Evolutionary conservation across 2,113 vertebrate species (phyloP).

Genomic region (Gallinago paraguaiae): DNA sequence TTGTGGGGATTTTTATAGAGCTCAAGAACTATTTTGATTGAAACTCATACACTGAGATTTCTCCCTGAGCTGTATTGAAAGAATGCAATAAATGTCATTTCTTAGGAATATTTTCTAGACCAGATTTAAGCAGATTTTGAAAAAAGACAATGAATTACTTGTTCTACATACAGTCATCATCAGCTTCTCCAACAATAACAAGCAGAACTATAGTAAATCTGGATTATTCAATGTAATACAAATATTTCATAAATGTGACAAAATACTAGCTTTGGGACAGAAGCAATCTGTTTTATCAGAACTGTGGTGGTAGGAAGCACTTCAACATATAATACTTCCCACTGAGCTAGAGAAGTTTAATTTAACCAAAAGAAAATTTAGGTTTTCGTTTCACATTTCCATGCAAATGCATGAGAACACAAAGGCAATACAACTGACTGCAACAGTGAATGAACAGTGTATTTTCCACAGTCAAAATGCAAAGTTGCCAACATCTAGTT

Average conservation of each 20-base stretch:
- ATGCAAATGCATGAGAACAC: not conserved
- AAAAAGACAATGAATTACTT: not conserved
- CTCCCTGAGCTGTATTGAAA: not conserved
- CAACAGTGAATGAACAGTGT: not conserved
- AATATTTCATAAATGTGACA: not conserved
- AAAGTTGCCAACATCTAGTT: not conserved
- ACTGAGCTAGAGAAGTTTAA: not conserved
- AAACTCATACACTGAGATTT: not conserved
- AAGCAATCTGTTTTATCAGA: not conserved
- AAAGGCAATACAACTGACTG: not conserved
- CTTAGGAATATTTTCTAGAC: not conserved
- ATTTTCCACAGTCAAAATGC: not conserved
- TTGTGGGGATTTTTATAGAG: not conserved
- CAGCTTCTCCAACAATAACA: not conserved
- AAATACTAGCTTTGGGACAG: not conserved
- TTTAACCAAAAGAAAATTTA: not conserved
- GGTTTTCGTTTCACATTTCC: not conserved
- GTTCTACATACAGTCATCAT: not conserved
- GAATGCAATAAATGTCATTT: not conserved
- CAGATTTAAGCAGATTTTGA: not conserved
- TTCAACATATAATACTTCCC: not conserved
- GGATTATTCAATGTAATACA: not conserved
- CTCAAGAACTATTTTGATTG: not conserved
- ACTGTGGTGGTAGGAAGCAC: not conserved
- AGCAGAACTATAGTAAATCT: not conserved